These are phyloP conservation scores for Argya squamiceps DNA, from an alignment of 2,797 vertebrate species.

Conservation along the genomic window DNA sequence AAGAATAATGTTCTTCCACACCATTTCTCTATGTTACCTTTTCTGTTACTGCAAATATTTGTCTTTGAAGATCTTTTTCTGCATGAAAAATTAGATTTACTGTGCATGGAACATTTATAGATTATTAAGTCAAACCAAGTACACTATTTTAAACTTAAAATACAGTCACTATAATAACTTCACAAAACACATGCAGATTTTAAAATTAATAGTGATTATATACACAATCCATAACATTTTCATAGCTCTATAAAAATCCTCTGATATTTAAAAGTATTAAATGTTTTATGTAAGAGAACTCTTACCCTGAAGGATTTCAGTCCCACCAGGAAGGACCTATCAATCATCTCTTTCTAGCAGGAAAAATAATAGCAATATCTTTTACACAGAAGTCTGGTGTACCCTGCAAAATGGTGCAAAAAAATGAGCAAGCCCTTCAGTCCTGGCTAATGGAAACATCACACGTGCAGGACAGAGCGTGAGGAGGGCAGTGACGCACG, in stretches of 20 bases:
- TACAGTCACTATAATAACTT: neutral
- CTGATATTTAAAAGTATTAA: neutral
- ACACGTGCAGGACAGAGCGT: neutral
- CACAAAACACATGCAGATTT: neutral
- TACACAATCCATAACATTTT: neutral
- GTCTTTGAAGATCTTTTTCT: neutral
- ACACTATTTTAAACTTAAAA: neutral
- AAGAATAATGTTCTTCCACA: neutral
- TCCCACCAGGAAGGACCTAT: neutral
- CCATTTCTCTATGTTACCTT: neutral
- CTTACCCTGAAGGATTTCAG: neutral
- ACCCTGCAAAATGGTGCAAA: neutral
- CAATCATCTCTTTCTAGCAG: neutral
- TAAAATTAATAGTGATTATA: neutral
- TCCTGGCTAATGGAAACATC: neutral
- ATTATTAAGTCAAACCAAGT: neutral
- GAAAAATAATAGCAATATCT: neutral
- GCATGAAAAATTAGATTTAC: neutral
- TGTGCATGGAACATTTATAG: neutral
- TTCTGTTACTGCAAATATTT: constrained; percentile 39
- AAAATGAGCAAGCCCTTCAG: neutral
- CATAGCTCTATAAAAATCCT: neutral
- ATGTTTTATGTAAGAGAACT: neutral
- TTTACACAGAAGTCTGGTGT: neutral
- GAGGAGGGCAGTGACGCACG: neutral